Evolutionary conservation across 2,113 vertebrate species (phyloP).

Genomic region (Colossoma macropomum): DNA sequence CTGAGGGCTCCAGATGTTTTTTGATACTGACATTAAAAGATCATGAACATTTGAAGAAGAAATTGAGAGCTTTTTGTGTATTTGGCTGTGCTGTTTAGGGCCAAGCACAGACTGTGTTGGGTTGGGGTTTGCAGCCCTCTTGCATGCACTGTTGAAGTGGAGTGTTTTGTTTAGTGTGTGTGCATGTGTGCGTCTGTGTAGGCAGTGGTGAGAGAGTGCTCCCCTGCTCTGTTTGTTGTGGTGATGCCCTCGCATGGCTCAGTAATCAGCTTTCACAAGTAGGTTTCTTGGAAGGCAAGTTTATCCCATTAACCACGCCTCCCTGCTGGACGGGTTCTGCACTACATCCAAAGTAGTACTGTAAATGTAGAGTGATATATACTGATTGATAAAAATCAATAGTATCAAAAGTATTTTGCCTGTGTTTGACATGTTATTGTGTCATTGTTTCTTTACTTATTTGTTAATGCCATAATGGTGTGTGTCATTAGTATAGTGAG

Average conservation of each 20-base stretch:
- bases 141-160: background rate
- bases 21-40: background rate
- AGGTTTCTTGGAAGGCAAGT: conserved; percentile 1
- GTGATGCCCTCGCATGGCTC: conserved; percentile 28
- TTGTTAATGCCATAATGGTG: too few species aligned
- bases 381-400: too few species aligned
- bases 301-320: background rate
- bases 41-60: background rate
- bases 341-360: background rate
- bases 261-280: conserved; percentile 56
- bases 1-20: background rate
- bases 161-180: too few species aligned
- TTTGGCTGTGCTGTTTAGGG: background rate
- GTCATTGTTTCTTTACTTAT: too few species aligned
- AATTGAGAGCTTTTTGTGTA: background rate
- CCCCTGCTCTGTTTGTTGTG: conserved; percentile 54
- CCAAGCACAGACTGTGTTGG: background rate
- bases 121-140: background rate
- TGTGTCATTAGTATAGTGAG: too few species aligned
- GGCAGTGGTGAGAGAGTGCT: background rate
- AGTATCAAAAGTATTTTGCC: too few species aligned
- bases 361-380: too few species aligned
- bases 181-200: background rate
- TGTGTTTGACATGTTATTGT: too few species aligned
- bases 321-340: too few species aligned